A percentile compares a stretch with the other conserved stretches of the same genome.
These are phyloP conservation scores for Rynchops niger DNA, from an alignment of 2,113 vertebrate species.

Conservation along the genomic window DNA sequence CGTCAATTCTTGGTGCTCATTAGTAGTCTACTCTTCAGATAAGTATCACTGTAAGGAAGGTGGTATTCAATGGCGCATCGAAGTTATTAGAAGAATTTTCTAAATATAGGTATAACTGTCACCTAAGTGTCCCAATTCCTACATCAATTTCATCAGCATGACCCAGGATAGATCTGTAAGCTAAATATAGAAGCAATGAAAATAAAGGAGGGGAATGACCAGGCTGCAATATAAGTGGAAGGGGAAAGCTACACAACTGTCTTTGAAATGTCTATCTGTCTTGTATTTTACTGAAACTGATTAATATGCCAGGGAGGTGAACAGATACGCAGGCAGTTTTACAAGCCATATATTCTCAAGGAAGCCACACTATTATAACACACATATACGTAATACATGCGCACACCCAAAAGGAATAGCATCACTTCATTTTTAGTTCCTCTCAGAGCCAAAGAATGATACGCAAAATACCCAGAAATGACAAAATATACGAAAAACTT, in stretches of 20 bases:
- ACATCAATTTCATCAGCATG: neutral
- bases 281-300: neutral
- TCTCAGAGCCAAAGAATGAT: neutral
- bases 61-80: neutral
- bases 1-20: neutral
- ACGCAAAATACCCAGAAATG: neutral
- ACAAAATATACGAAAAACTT: neutral
- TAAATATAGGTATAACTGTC: neutral
- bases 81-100: neutral
- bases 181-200: neutral
- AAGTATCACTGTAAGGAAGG: neutral
- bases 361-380: neutral
- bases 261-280: neutral
- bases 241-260: neutral
- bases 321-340: neutral
- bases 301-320: neutral
- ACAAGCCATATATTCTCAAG: neutral
- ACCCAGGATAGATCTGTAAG: neutral
- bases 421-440: neutral
- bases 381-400: accelerated
- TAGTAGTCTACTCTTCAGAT: neutral
- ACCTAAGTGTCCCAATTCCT: neutral
- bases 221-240: neutral
- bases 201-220: neutral
- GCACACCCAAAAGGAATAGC: neutral